A percentile compares a stretch with the other conserved stretches of the same genome.
phyloP scores from a whole-genome alignment of 2,888 invertebrate genomes.

The Sceliomorpha sp. region DNA sequence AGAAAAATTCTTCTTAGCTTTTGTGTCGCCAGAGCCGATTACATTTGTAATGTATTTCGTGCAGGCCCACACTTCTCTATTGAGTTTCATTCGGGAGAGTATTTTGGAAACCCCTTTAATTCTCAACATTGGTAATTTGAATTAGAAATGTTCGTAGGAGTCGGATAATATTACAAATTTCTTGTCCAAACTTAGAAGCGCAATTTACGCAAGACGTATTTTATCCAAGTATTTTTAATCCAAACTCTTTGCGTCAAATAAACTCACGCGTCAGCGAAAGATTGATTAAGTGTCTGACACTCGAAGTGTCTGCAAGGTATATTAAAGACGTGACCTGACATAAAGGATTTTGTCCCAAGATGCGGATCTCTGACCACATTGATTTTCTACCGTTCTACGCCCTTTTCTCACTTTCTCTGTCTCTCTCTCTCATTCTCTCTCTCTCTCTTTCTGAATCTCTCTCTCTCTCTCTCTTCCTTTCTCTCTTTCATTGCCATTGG shows the following conservation, averaged over 20 bases:
- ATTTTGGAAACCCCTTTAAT: no score
- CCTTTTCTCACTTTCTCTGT: conserved; percentile 20
- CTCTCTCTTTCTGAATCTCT: not conserved
- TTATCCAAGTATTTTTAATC: no score
- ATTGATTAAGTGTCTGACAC: conserved; percentile 68
- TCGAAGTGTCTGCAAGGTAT: conserved; percentile 63
- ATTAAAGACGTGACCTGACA: conserved; percentile 78
- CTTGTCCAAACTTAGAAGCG: no score
- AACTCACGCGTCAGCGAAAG: conserved; percentile 55
- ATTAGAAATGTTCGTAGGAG: no score
- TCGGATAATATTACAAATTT: no score
- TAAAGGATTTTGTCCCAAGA: conserved; percentile 68
- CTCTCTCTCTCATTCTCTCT: conserved; percentile 9
- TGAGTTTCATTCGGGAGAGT: no score
- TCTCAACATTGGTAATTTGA: no score
- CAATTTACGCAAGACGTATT: no score
- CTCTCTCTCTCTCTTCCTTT: conserved; percentile 13
- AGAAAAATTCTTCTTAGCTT: no score
- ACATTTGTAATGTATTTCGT: no score
- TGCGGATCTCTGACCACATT: conserved; percentile 57
- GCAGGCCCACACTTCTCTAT: no score
- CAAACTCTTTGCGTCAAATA: conserved; percentile 9
- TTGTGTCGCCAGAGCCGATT: no score
- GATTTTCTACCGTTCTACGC: conserved; percentile 51
- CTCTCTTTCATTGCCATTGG: conserved; percentile 32